phyloP scores from a whole-genome alignment of 1,140 invertebrate genomes.

The Linepithema humile region DNA sequence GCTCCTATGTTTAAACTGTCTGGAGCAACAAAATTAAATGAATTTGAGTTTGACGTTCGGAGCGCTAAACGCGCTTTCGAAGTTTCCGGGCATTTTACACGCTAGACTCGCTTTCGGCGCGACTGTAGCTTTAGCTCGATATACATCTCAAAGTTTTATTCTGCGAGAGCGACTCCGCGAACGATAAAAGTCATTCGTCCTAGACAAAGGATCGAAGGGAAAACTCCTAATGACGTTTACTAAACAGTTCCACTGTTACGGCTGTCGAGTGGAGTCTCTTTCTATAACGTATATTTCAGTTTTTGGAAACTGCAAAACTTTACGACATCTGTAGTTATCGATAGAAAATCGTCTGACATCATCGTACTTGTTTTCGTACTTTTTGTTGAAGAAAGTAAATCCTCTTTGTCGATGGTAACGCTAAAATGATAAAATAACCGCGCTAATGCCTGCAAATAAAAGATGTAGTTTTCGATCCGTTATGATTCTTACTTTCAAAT shows the following conservation, averaged over 20 bases:
- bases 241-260: background rate
- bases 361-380: background rate
- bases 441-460: background rate
- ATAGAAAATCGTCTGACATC: background rate
- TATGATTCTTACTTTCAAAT: background rate
- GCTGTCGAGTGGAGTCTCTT: background rate
- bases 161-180: background rate
- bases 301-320: background rate
- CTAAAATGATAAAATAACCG: background rate
- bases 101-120: conserved; percentile 37
- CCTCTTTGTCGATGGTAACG: too few species aligned
- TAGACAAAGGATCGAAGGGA: conserved; percentile 32
- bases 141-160: conserved; percentile 47
- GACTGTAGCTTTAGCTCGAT: conserved; percentile 7
- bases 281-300: background rate
- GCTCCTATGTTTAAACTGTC: conserved; percentile 53
- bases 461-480: too few species aligned
- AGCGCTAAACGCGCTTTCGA: conserved; percentile 39
- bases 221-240: conserved; percentile 28
- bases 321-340: background rate
- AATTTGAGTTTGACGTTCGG: conserved; percentile 49
- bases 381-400: background rate
- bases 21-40: conserved; percentile 57
- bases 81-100: conserved; percentile 52
- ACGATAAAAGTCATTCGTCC: background rate